Evolutionary conservation across 2,797 vertebrate species (phyloP).

Genomic region (Microctenopoma lineatum): DNA sequence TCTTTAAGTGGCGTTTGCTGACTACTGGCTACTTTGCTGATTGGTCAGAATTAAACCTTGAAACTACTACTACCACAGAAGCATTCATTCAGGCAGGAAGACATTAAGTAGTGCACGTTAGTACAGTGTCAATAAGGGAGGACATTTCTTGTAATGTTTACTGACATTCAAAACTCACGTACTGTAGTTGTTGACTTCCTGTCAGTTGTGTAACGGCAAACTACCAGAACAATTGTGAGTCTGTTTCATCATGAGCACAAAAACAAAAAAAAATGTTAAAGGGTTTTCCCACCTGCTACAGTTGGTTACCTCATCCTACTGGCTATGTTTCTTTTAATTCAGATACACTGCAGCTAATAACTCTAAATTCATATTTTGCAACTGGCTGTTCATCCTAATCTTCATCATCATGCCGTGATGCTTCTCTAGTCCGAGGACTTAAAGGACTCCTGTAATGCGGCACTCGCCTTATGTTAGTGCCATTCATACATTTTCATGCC

Average conservation of each 20-base stretch:
- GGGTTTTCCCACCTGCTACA: background rate
- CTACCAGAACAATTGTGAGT: background rate
- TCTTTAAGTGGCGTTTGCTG: background rate
- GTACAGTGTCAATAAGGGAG: constrained; percentile 8
- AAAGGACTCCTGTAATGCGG: background rate
- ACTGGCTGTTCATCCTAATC: background rate
- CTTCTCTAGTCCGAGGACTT: background rate
- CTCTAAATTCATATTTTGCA: background rate
- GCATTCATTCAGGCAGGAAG: constrained; percentile 5
- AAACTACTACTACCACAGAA: background rate
- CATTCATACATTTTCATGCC: constrained; percentile 23
- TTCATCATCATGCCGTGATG: constrained; percentile 2
- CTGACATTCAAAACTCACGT: background rate
- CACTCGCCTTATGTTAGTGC: constrained; percentile 13
- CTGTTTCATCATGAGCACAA: background rate
- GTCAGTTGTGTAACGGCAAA: background rate
- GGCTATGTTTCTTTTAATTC: background rate
- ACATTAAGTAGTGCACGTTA: background rate
- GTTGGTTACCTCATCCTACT: no score
- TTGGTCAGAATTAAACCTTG: background rate
- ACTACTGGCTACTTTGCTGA: background rate
- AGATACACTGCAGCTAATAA: background rate
- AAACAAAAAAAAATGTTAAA: background rate
- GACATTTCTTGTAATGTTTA: background rate
- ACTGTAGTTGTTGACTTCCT: background rate